These are phyloP conservation scores for Leptinotarsa juncta DNA, from an alignment of 2,888 invertebrate genomes.

Conservation along the genomic window DNA sequence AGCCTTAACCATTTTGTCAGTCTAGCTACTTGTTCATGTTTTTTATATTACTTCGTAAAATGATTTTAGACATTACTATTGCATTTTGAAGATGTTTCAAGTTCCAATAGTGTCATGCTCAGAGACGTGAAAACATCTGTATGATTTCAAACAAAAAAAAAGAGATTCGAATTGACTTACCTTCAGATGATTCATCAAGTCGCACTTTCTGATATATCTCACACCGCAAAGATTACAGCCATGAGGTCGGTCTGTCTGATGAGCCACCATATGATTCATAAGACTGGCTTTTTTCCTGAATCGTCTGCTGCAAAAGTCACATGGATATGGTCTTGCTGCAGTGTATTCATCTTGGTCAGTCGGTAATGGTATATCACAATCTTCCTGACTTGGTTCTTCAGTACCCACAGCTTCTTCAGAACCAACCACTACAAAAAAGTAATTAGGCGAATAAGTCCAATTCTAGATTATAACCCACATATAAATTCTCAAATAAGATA, in stretches of 20 bases:
- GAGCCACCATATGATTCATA: slow-evolving; percentile 89
- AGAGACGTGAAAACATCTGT: no score
- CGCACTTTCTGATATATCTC: slow-evolving; percentile 81
- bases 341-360: slow-evolving; percentile 85
- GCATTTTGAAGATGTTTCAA: no score
- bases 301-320: slow-evolving; percentile 86
- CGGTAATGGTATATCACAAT: slow-evolving; percentile 80
- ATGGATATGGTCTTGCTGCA: slow-evolving; percentile 83
- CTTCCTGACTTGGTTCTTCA: slow-evolving; percentile 70
- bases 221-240: slow-evolving; percentile 86
- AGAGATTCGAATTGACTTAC: slow-evolving; percentile 14
- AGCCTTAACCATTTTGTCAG: no score
- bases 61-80: no score
- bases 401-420: slow-evolving; percentile 72
- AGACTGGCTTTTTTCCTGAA: slow-evolving; percentile 86
- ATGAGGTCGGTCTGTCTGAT: slow-evolving; percentile 86
- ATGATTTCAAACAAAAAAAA: no score
- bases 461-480: no score
- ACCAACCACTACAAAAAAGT: slow-evolving; percentile 46
- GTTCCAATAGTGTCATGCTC: no score
- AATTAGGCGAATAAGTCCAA: background rate
- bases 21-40: no score
- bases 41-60: no score
- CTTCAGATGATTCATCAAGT: slow-evolving; percentile 79
- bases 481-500: no score